Conservation (phyloP, 1,140 invertebrate genomes). For the Samia ricini region DNA sequence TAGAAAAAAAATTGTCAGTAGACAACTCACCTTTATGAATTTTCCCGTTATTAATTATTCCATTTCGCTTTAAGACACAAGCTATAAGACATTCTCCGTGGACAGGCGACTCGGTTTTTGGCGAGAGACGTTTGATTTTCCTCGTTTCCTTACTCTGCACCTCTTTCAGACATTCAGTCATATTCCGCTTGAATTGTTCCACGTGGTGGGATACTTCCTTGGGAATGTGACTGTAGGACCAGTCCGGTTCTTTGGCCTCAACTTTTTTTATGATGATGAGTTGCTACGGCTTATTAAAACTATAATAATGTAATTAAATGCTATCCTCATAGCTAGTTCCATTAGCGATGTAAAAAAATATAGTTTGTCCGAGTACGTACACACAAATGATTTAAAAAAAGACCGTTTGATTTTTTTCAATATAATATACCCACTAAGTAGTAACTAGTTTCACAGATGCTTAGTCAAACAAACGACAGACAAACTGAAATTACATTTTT, state of each 20-base stretch:
- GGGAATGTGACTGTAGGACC: slow-evolving; percentile 55
- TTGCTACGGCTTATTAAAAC: background rate
- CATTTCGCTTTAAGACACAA: slow-evolving; percentile 60
- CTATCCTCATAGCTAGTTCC: too few species aligned
- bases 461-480: too few species aligned
- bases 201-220: slow-evolving; percentile 44
- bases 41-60: slow-evolving; percentile 55
- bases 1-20: too few species aligned
- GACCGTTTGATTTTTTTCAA: too few species aligned
- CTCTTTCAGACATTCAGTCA: slow-evolving; percentile 64
- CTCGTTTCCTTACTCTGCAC: slow-evolving; percentile 52
- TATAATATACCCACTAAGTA: too few species aligned
- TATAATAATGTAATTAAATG: background rate
- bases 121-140: slow-evolving; percentile 49
- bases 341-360: too few species aligned
- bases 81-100: slow-evolving; percentile 67
- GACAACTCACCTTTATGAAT: slow-evolving; percentile 53
- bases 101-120: slow-evolving; percentile 56
- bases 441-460: too few species aligned
- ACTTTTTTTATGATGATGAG: slow-evolving; percentile 16
- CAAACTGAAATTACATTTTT: too few species aligned
- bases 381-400: too few species aligned
- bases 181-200: slow-evolving; percentile 56
- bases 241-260: slow-evolving; percentile 43
- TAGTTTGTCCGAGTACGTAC: too few species aligned